Evolutionary conservation across 30 jellyfish, hydroid and myxozoan genomes (phyloP), one percentile per base, ranked within the genome.

Genomic region (Aurelia sp.): DNA sequence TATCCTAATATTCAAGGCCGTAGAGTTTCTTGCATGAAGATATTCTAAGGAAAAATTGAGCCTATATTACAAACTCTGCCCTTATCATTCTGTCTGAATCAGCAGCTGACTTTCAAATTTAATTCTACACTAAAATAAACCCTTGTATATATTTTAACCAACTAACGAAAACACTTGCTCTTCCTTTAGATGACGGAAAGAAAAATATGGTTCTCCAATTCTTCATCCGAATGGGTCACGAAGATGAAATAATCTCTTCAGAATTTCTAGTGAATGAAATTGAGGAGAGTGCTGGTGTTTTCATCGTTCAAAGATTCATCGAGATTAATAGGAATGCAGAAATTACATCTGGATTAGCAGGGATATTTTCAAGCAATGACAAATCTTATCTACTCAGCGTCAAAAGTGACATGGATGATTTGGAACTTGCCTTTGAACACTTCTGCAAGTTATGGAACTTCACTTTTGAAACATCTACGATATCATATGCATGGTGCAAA

Each of bases 311-410:
- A 11, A 67, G 93, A 20, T 18, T 89, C 18, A 40, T 30, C 47
- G 66, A 44, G n/a, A 35, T 23, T 3, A 69, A 89, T 22, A 50
- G 58, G 21, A 61, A 74, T 48, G 88, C 92, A 4, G 76, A 60
- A 13, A 65, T 70, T 6, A 87, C 90, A 11, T 72, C 97, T 0
- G 89, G 86, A 8, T 18, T 82, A 20, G 50, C 72, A 35, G 66
- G 87, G 2, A 87, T 89, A 33, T 83, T 89, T 58, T n/a, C 86
- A 12, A 27, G 59, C 31, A 71, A 69, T 6, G 86, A 82, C 58
- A 57, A 41, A 17, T 86, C 89, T 17, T 62, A 72, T 59, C 76
- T 89, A 8, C 73, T 83, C 35, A 84, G 97, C 71, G 82, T 84
- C 72, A 75, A 68, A 18, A 81, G 83, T 44, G 83, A 81, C 18